These are phyloP conservation scores for Forbesichthys papilliferus DNA, from an alignment of 2,113 vertebrate genomes.

Conservation along the genomic window DNA sequence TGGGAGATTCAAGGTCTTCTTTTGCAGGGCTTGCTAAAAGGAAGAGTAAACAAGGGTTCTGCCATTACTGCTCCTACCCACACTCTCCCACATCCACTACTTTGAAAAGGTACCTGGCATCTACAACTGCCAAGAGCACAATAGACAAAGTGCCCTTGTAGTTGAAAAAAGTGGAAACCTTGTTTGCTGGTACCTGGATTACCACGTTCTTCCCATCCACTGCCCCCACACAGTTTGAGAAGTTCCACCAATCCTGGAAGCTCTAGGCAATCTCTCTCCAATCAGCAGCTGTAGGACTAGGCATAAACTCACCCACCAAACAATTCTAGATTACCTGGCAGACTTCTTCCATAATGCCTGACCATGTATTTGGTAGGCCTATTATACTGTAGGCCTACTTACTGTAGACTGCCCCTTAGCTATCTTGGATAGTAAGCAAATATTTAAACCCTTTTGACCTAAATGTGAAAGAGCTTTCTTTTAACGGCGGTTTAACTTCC, in stretches of 20 bases:
- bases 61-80: neutral
- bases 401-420: no score
- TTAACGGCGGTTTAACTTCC: no score
- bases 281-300: neutral
- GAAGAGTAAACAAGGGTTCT: neutral
- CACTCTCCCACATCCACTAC: neutral
- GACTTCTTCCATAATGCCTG: no score
- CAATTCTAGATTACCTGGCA: no score
- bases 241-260: slow-evolving; percentile 5
- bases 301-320: no score
- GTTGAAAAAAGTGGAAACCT: neutral
- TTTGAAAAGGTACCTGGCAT: neutral
- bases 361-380: no score
- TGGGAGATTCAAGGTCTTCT: neutral
- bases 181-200: neutral
- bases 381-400: no score
- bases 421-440: no score
- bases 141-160: neutral
- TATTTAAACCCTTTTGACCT: no score
- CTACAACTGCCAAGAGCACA: slow-evolving; percentile 7
- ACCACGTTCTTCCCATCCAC: slow-evolving; percentile 5
- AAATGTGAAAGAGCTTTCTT: no score
- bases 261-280: neutral
- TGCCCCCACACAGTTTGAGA: slow-evolving; percentile 9
- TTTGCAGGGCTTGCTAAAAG: neutral